Conservation (phyloP, 2,113 vertebrate species). For the Nibea albiflora region DNA sequence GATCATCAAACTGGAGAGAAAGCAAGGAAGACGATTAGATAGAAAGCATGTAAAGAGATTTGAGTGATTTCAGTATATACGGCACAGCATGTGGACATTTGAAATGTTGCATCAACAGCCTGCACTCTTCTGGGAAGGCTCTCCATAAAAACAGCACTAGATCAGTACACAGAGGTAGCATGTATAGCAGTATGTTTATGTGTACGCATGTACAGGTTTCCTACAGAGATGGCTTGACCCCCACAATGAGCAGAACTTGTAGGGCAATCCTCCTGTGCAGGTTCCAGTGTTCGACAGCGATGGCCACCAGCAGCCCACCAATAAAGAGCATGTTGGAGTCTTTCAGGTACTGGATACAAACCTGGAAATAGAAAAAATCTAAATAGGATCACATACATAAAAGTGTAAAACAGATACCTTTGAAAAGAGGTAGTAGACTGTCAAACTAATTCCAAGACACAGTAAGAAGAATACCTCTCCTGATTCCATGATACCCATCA, state of each 20-base stretch:
- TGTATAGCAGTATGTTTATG: background rate
- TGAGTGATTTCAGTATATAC: background rate
- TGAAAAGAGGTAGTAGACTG: background rate
- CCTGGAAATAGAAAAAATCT: constrained; percentile 72
- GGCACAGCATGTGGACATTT: too few species aligned
- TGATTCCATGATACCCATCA: constrained; percentile 90
- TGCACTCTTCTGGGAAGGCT: too few species aligned
- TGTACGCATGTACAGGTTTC: constrained; percentile 34
- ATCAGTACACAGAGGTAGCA: too few species aligned
- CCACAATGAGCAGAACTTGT: constrained; percentile 83
- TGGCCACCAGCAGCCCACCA: constrained; percentile 89
- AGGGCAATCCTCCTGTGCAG: constrained; percentile 90
- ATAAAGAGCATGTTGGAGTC: constrained; percentile 90
- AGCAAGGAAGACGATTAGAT: background rate
- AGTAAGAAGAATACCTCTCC: constrained; percentile 77
- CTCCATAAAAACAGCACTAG: background rate
- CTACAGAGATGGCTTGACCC: constrained; percentile 90
- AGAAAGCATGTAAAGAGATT: background rate
- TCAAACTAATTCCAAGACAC: background rate
- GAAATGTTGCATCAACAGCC: too few species aligned
- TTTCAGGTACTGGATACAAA: constrained; percentile 86
- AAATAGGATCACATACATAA: background rate
- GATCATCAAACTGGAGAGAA: constrained; percentile 84
- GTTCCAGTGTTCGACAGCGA: constrained; percentile 87
- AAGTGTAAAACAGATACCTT: background rate